A percentile compares a stretch with the other conserved stretches of the same genome.
These are phyloP conservation scores for Castor canadensis DNA, from an alignment of 2,113 vertebrate genomes.

Conservation along the genomic window DNA sequence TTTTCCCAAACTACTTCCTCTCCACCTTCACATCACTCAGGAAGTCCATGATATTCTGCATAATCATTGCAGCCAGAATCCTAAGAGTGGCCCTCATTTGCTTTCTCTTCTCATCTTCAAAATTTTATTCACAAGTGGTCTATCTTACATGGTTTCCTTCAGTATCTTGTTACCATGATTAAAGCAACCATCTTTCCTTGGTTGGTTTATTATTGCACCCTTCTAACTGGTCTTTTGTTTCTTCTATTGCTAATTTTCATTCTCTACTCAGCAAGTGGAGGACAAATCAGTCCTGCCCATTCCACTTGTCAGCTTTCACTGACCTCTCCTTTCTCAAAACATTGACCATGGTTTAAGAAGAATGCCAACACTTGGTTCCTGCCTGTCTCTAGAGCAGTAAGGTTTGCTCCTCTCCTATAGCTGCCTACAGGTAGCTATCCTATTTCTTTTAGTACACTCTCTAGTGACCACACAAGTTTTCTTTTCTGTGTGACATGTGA, in stretches of 20 bases:
- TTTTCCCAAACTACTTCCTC: not conserved
- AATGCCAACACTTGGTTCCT: not conserved
- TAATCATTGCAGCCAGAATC: not conserved
- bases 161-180: not conserved
- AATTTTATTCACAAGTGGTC: not conserved
- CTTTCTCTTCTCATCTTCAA: not conserved
- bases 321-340: not conserved
- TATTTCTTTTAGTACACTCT: not conserved
- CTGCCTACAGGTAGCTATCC: rapidly evolving
- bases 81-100: not conserved
- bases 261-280: not conserved
- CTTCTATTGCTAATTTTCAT: not conserved
- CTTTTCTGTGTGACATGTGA: not conserved
- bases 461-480: rapidly evolving
- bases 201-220: not conserved
- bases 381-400: not conserved
- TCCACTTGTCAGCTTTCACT: not conserved
- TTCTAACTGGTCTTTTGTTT: not conserved
- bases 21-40: too few relatives aligned
- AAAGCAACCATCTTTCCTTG: not conserved
- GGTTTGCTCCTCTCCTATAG: not conserved
- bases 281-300: not conserved
- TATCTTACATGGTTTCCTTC: not conserved
- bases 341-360: not conserved
- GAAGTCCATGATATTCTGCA: not conserved